Evolutionary conservation across 2,113 vertebrate species (phyloP), one percentile per base, ranked within the genome.

Genomic region (Perca flavescens): DNA sequence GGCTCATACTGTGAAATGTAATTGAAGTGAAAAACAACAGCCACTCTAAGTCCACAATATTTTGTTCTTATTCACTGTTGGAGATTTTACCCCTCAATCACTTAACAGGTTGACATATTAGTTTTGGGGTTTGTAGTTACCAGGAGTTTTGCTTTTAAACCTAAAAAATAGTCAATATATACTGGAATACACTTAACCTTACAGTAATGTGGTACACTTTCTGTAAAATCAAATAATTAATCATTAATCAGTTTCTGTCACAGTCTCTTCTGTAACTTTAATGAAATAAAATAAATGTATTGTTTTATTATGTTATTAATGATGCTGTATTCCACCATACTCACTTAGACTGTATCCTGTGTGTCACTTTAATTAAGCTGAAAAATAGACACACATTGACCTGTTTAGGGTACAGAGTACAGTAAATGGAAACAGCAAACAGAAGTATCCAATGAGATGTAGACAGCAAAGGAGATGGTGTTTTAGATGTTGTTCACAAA

Each of bases 1-100:
- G 31, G 70, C 54, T 67, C 17, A 13, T n/a, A n/a, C 7, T n/a
- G 22, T 75, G 6, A 62, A 68, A 22, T 69, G 22, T 69, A 54
- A 46, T 8, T 12, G 34, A n/a, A 28, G n/a, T 34, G 6, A 43
- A 47, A 22, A 19, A 40, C 3, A 76, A 57, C 46, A 3, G 28
- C 11, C 21, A 12, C 54, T 34, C 1, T 31, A 57, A 61, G n/a
- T 21, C 58, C 13, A 34, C 22, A 50, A 21, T 56, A 46, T 2
- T 40, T 58, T 58, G 64, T 15, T 49, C 3, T 49, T 21, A 21
- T n/a, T 14, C 58, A 61, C 28, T 15, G 19, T 47, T 36, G 28
- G 17, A 43, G 54, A 25, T 62, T 62, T 53, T 54, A 43, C 54
- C 36, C 43, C 36, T 34, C 22, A 31, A 11, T 34, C 31, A 61